Conservation (phyloP, 1,140 invertebrate genomes). For the Sipha flava region DNA sequence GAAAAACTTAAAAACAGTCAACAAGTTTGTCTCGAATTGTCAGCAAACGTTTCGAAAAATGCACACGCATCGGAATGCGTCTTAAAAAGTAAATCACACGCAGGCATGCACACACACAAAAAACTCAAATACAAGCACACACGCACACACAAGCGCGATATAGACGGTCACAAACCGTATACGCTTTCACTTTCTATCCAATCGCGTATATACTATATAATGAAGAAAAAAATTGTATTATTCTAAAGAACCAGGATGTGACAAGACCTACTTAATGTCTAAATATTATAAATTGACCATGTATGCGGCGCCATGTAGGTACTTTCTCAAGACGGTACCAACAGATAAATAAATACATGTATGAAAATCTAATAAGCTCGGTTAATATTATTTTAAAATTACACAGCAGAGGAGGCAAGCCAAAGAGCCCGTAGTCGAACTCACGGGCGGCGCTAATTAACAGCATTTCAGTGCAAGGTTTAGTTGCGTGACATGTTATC, state of each 20-base stretch:
- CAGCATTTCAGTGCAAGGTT: too few species aligned
- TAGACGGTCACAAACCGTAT: not conserved
- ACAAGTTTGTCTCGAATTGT: not conserved
- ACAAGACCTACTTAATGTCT: conserved; percentile 30
- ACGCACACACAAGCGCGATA: not conserved
- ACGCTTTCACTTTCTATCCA: conserved; percentile 27
- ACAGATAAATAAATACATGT: not conserved
- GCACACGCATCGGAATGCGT: not conserved
- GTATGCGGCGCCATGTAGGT: too few species aligned
- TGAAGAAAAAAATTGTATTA: not conserved
- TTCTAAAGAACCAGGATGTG: conserved; percentile 22
- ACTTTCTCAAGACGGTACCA: too few species aligned
- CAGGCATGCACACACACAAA: not conserved
- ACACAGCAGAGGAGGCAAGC: too few species aligned
- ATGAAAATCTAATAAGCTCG: too few species aligned
- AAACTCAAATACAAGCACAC: not conserved
- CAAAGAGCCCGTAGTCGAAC: too few species aligned
- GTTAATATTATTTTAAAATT: too few species aligned
- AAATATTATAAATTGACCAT: too few species aligned
- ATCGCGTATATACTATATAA: not conserved
- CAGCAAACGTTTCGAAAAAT: not conserved
- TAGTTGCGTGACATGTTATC: too few species aligned
- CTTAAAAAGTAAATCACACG: not conserved
- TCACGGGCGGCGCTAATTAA: too few species aligned
- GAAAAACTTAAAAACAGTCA: not conserved